Percentiles rank a stretch among this genome's conserved stretches.
Evolutionary conservation across 1,140 invertebrate species (phyloP).

Genomic region (Neodiprion pinetum): DNA sequence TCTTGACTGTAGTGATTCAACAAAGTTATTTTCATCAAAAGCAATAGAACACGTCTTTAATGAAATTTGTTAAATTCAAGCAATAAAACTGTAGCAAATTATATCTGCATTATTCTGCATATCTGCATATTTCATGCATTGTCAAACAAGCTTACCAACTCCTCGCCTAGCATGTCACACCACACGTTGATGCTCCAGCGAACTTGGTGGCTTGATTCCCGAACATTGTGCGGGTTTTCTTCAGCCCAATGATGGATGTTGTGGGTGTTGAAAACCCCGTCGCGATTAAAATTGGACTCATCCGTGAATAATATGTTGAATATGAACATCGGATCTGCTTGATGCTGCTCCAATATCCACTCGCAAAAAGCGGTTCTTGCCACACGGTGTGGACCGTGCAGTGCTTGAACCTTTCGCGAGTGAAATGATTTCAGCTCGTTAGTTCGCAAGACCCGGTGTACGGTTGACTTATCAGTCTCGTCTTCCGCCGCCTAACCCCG

Average conservation of each 20-base stretch:
- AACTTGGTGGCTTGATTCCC: constrained; percentile 43
- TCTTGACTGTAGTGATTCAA: no score
- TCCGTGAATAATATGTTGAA: constrained; percentile 48
- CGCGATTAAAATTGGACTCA: constrained; percentile 45
- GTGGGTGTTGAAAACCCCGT: constrained; percentile 49
- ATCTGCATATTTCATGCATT: no score
- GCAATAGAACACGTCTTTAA: no score
- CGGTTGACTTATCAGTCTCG: no score
- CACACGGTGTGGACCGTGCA: neutral
- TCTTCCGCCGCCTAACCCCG: no score
- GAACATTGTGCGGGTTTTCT: constrained; percentile 49
- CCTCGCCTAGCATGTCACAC: constrained; percentile 42
- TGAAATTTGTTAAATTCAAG: no score
- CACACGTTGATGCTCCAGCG: constrained; percentile 48
- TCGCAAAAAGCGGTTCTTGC: constrained; percentile 15
- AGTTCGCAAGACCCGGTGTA: no score
- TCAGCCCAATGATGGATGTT: constrained; percentile 50
- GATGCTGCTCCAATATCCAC: constrained; percentile 6
- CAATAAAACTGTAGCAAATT: no score
- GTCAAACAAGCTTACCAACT: neutral
- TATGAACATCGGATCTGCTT: constrained; percentile 37
- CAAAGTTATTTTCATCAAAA: no score
- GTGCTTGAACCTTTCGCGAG: no score
- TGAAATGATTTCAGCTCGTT: no score
- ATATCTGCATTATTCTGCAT: no score